Conservation (phyloP, 1,140 invertebrate genomes). For the Hylyphantes graminicola region DNA sequence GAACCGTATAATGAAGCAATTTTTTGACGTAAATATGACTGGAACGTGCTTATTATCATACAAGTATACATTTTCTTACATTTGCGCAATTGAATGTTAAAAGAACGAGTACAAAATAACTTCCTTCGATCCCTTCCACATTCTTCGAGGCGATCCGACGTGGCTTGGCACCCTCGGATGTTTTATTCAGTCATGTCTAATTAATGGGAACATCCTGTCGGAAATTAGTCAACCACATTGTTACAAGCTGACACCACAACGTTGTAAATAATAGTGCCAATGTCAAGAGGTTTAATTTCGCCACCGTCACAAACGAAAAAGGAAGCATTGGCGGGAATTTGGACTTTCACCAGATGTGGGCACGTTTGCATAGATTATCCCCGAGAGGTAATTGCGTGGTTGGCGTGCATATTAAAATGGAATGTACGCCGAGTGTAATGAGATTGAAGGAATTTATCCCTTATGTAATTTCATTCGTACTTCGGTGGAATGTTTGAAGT, state of each 20-base stretch:
- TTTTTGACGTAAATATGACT: too few species aligned
- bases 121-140: too few species aligned
- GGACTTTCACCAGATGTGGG: constrained; percentile 12
- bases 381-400: constrained; percentile 9
- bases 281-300: constrained; percentile 40
- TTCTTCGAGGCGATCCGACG: too few species aligned
- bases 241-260: constrained; percentile 8
- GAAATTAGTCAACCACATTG: constrained; percentile 44
- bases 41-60: too few species aligned
- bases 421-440: too few species aligned
- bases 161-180: background rate
- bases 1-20: too few species aligned
- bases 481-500: too few species aligned
- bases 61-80: too few species aligned
- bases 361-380: constrained; percentile 22
- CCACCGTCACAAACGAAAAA: constrained; percentile 10
- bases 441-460: too few species aligned
- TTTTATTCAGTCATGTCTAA: constrained; percentile 44
- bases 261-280: constrained; percentile 41
- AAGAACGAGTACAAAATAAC: too few species aligned
- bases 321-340: background rate
- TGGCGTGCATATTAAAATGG: constrained; percentile 4
- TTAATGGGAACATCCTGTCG: constrained; percentile 39
- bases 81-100: too few species aligned
- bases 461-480: too few species aligned